These are phyloP conservation scores for Melanotaenia duboulayi DNA, from an alignment of 2,113 vertebrate genomes.

Conservation along the genomic window DNA sequence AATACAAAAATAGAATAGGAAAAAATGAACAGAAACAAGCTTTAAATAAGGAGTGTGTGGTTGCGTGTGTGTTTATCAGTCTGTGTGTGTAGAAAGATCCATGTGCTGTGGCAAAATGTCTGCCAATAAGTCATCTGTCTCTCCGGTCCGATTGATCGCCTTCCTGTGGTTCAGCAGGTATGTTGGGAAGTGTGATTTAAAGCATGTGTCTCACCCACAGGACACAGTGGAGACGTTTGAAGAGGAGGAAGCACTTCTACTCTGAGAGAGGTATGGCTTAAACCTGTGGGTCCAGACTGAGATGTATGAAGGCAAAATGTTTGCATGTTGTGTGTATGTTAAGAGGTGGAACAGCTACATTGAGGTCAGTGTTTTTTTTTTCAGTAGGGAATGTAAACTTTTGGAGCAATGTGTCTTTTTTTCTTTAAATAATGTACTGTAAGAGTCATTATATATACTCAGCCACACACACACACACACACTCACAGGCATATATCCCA, in stretches of 20 bases:
- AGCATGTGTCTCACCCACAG: conserved; percentile 75
- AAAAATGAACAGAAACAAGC: conserved; percentile 40
- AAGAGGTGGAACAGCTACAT: conserved; percentile 59
- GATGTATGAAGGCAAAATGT: conserved; percentile 31
- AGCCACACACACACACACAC: conserved; percentile 22
- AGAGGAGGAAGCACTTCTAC: conserved; percentile 80
- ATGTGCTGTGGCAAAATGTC: conserved; percentile 27
- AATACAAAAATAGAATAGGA: conserved; percentile 83
- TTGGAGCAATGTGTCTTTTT: conserved; percentile 57
- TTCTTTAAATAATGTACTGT: conserved; percentile 70
- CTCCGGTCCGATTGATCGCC: conserved; percentile 6
- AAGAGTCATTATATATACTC: conserved; percentile 48
- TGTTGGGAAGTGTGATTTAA: conserved; percentile 77
- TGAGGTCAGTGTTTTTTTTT: conserved; percentile 72
- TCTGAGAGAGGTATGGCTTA: conserved; percentile 80
- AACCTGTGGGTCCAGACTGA: conserved; percentile 73
- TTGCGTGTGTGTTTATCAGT: conserved; percentile 47
- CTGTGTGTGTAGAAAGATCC: conserved; percentile 63
- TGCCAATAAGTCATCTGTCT: conserved; percentile 22
- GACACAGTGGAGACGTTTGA: conserved; percentile 71
- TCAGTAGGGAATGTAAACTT: conserved; percentile 78
- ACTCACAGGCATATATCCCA: background rate
- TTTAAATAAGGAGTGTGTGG: conserved; percentile 73
- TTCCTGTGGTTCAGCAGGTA: conserved; percentile 56
- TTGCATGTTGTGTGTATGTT: conserved; percentile 42